Percentiles rank a stretch among this genome's conserved stretches.
These are phyloP conservation scores for Eupithecia subfuscata DNA, from an alignment of 2,888 invertebrate genomes.

Conservation along the genomic window DNA sequence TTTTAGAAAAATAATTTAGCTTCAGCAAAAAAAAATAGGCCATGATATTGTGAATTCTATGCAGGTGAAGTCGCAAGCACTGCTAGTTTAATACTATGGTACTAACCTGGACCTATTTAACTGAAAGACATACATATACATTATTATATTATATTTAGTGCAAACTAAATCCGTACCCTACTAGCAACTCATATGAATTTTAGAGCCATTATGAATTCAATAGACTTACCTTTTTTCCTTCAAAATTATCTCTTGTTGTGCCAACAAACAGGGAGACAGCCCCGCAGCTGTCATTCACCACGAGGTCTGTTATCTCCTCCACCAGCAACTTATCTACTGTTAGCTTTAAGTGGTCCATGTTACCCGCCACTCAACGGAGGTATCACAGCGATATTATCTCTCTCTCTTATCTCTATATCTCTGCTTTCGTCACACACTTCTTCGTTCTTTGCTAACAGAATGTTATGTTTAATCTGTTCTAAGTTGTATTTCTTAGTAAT, in stretches of 20 bases:
- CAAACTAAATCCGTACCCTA: too few relatives aligned
- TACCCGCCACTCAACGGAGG: constrained; percentile 97
- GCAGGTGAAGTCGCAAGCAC: too few relatives aligned
- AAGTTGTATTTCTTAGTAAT: constrained; percentile 87
- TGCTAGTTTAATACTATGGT: too few relatives aligned
- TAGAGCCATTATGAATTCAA: background rate
- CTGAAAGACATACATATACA: too few relatives aligned
- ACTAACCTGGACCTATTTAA: too few relatives aligned
- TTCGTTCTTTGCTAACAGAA: constrained; percentile 93
- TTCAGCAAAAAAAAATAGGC: too few relatives aligned
- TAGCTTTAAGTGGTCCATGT: constrained; percentile 89
- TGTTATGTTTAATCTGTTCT: constrained; percentile 86
- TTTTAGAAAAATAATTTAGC: too few relatives aligned
- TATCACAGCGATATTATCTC: constrained; percentile 95
- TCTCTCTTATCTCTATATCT: constrained; percentile 83
- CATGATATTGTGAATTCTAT: too few relatives aligned
- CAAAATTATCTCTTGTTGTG: constrained; percentile 93
- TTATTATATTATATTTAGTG: too few relatives aligned
- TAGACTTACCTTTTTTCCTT: constrained; percentile 87
- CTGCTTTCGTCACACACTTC: constrained; percentile 86
- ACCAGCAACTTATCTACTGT: constrained; percentile 87
- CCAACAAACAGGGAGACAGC: constrained; percentile 96
- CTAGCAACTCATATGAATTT: too few relatives aligned
- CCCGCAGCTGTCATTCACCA: constrained; percentile 90
- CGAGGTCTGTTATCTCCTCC: constrained; percentile 86